Conservation (phyloP, 2,797 vertebrate species). For the Gallirallus australis region DNA sequence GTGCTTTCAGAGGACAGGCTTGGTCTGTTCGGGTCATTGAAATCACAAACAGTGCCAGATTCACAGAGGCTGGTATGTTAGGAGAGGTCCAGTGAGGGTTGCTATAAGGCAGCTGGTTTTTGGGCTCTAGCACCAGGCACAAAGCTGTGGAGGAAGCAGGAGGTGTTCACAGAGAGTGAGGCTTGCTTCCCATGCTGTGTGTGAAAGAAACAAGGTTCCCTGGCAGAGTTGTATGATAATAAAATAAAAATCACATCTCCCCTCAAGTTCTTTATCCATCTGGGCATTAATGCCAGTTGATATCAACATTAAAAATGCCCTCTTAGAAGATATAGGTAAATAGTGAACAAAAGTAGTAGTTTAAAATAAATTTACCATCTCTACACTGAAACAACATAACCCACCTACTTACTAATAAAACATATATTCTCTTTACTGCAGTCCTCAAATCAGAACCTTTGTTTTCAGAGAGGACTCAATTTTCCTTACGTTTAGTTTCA, state of each 20-base stretch:
- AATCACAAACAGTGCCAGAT: neutral
- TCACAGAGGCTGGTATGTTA: neutral
- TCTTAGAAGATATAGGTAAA: neutral
- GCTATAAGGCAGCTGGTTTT: neutral
- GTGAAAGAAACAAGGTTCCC: neutral
- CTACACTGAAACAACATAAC: neutral
- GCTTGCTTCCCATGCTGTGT: fast-evolving
- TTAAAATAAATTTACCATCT: neutral
- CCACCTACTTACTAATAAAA: neutral
- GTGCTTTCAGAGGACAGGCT: neutral
- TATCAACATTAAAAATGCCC: neutral
- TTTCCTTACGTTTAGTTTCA: neutral
- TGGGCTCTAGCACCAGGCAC: neutral
- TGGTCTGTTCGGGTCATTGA: neutral
- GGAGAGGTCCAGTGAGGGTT: neutral
- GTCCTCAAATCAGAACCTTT: neutral
- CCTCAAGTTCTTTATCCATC: neutral
- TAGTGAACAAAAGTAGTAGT: neutral
- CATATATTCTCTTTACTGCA: neutral
- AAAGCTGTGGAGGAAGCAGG: neutral
- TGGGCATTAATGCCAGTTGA: neutral
- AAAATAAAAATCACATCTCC: neutral
- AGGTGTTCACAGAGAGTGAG: neutral
- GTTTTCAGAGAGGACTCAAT: neutral
- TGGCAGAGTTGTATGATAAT: neutral